Conservation (phyloP, 2,113 vertebrate species). For the Ailuropoda melanoleuca region DNA sequence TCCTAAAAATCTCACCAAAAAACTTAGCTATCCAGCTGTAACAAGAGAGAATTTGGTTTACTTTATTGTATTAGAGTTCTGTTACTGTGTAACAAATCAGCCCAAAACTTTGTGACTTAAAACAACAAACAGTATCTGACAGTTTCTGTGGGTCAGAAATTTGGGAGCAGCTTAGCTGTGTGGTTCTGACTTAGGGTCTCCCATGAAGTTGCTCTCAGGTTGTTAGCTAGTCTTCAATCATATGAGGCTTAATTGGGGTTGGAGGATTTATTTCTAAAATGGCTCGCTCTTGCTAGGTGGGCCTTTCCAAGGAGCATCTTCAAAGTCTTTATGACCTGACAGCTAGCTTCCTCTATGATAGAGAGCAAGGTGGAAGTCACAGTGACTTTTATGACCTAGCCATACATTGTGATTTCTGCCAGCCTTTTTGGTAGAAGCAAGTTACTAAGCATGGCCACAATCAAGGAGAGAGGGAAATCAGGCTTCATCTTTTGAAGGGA, state of each 20-base stretch:
- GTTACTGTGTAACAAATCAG: background rate
- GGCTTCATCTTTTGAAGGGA: background rate
- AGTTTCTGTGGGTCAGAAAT: background rate
- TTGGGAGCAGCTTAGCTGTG: background rate
- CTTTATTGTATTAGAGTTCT: slow-evolving; percentile 3
- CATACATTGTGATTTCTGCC: background rate
- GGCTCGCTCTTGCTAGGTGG: background rate
- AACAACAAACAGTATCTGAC: background rate
- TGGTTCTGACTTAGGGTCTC: background rate
- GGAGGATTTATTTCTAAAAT: background rate
- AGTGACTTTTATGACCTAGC: slow-evolving; percentile 34
- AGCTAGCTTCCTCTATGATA: slow-evolving; percentile 6
- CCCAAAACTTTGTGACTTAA: slow-evolving; percentile 30
- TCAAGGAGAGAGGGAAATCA: background rate
- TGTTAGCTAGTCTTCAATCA: background rate
- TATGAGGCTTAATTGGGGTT: background rate
- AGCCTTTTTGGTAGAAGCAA: background rate
- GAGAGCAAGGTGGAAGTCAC: slow-evolving; percentile 5
- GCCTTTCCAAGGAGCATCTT: background rate
- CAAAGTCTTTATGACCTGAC: background rate
- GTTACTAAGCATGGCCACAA: background rate
- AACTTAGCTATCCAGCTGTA: background rate
- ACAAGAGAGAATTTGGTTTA: background rate
- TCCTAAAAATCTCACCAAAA: background rate
- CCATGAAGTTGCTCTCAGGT: background rate